These are phyloP conservation scores for Chloroceryle amazona DNA, from an alignment of 2,797 vertebrate genomes.

Conservation along the genomic window DNA sequence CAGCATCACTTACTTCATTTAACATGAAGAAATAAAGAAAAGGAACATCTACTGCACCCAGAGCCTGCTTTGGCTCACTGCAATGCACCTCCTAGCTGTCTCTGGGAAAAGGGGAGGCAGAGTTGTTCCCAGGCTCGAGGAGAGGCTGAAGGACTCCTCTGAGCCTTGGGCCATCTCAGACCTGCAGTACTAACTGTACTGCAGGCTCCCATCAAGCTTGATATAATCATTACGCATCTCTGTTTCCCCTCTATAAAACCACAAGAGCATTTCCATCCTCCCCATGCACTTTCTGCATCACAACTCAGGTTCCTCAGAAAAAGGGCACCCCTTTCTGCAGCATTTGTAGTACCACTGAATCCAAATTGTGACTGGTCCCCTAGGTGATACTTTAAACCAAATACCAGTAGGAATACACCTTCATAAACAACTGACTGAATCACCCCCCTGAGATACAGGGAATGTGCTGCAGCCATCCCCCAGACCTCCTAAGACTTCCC, in stretches of 20 bases:
- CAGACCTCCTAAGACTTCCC: neutral
- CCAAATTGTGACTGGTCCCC: neutral
- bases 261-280: neutral
- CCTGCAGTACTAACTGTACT: neutral
- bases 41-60: neutral
- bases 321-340: neutral
- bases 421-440: neutral
- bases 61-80: neutral
- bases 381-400: neutral
- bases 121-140: neutral
- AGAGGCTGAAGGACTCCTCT: neutral
- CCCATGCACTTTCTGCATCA: neutral
- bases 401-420: neutral
- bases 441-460: fast-evolving
- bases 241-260: neutral
- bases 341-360: neutral
- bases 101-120: neutral
- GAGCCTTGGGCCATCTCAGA: neutral
- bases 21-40: neutral
- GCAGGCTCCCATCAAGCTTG: neutral
- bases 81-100: neutral
- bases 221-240: neutral
- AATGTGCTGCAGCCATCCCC: neutral
- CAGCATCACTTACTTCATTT: neutral
- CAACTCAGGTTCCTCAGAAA: neutral